Evolutionary conservation across 2,888 invertebrate genomes (phyloP), one percentile per base, ranked within the genome.

Genomic region (Oscheius sp.): DNA sequence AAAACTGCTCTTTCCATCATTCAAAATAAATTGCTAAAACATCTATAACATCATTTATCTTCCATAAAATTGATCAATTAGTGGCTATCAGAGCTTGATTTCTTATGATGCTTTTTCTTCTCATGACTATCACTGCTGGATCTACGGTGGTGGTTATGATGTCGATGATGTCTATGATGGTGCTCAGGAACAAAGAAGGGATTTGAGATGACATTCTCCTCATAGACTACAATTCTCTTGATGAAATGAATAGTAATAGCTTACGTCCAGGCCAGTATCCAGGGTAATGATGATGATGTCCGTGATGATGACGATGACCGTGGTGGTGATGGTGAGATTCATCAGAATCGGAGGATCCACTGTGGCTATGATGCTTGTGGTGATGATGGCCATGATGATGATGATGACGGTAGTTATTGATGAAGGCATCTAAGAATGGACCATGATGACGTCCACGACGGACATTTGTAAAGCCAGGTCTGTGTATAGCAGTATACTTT

Each of bases 381-480:
- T 20, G 29, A n/a, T 31, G 53, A 5, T 25, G 3, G 12, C 31
- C 5, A n/a, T 31, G 53, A 29, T 53, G 53, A 3, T 31, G 4
- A 12, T n/a, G 27, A 15, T 48, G 48, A 23, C 20, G 23, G 53
- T 25, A 53, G 33, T 61, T 45, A 15, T 42, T 31, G 46, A 31
- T 25, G 45, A 46, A 46, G 15, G 46, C 46, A 31, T 63, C 63
- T 15, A 63, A 29, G 46, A 63, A 63, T 12, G 45, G 3, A 2
- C 63, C 63, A 17, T 63, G 48, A 15, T 17, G 2, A 25, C n/a
- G 6, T 27, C 63, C 63, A 12, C 8, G 31, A 2, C 15, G n/a
- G 5, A 63, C 63, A 48, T 63, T 63, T 10, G 33, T 45, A 15
- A 31, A 63, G 2, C 3, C 46, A n/a, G 63, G 63, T 12, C 63